A percentile compares a stretch with the other conserved stretches of the same genome.
These are phyloP conservation scores for Idaea aversata DNA, from an alignment of 2,888 invertebrate species.

Conservation along the genomic window DNA sequence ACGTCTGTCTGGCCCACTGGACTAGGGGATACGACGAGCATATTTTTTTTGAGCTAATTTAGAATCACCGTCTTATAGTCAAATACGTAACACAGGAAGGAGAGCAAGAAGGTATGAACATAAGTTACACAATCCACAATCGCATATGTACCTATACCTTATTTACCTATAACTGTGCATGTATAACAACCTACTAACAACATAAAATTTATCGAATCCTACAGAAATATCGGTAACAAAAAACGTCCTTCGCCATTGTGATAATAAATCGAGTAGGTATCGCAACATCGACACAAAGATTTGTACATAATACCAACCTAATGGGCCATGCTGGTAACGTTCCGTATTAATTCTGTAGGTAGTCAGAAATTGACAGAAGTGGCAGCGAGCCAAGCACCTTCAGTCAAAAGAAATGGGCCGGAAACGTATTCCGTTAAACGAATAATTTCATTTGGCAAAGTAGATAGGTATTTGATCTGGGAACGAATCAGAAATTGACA, in stretches of 20 bases:
- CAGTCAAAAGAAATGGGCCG: constrained; percentile 44
- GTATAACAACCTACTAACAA: not conserved
- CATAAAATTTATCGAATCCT: not conserved
- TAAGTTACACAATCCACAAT: too few species aligned
- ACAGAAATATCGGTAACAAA: constrained; percentile 10
- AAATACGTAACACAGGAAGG: not conserved
- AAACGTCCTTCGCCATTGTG: not conserved
- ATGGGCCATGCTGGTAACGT: not conserved
- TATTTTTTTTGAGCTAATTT: not conserved
- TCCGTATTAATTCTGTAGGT: constrained; percentile 36
- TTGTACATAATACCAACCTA: not conserved
- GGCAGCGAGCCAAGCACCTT: constrained; percentile 63
- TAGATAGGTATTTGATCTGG: not conserved
- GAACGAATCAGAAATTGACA: not conserved
- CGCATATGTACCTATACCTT: too few species aligned
- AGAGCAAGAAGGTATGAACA: not conserved
- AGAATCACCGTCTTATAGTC: not conserved
- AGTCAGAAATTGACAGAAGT: constrained; percentile 52
- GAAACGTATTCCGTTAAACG: not conserved
- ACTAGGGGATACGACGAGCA: too few species aligned
- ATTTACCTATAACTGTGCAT: not conserved
- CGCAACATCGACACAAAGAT: not conserved
- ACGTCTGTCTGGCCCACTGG: too few species aligned
- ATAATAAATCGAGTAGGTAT: not conserved
- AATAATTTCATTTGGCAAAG: constrained; percentile 1